Percentiles rank a stretch among this genome's conserved stretches.
These are phyloP conservation scores for Phalanger gymnotis DNA, from an alignment of 2,797 vertebrate species.

Conservation along the genomic window DNA sequence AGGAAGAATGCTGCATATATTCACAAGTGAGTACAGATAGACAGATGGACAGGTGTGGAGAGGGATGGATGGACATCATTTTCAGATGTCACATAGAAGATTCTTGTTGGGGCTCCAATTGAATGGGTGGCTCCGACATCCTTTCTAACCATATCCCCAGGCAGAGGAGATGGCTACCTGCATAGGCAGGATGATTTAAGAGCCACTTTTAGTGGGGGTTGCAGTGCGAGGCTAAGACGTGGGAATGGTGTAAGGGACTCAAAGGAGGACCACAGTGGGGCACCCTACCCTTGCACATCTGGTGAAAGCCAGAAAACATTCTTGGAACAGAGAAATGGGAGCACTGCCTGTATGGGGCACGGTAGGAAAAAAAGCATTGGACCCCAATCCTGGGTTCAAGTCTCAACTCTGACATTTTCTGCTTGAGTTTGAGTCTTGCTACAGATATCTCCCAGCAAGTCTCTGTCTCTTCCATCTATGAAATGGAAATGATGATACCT, in stretches of 20 bases:
- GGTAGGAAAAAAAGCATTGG: fast-evolving
- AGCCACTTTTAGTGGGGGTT: neutral
- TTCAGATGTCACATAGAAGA: neutral
- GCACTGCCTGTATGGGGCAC: neutral
- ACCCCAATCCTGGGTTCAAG: neutral
- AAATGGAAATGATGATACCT: neutral
- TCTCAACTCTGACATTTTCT: too few species aligned
- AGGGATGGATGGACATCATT: neutral
- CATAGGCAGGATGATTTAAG: neutral
- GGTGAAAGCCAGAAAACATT: neutral
- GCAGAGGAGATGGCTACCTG: neutral
- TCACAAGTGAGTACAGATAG: neutral
- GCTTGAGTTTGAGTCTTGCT: neutral
- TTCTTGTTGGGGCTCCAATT: neutral
- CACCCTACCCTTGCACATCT: neutral
- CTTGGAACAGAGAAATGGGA: neutral
- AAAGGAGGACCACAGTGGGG: neutral
- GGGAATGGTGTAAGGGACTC: neutral
- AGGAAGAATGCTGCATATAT: too few species aligned
- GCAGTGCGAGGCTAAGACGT: neutral
- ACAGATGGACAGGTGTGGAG: neutral
- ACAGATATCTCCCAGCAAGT: neutral
- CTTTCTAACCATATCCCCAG: neutral
- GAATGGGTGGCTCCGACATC: neutral
- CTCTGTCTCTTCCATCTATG: neutral